Evolutionary conservation across 2,888 invertebrate species (phyloP).

Genomic region (Onchidella celtica): DNA sequence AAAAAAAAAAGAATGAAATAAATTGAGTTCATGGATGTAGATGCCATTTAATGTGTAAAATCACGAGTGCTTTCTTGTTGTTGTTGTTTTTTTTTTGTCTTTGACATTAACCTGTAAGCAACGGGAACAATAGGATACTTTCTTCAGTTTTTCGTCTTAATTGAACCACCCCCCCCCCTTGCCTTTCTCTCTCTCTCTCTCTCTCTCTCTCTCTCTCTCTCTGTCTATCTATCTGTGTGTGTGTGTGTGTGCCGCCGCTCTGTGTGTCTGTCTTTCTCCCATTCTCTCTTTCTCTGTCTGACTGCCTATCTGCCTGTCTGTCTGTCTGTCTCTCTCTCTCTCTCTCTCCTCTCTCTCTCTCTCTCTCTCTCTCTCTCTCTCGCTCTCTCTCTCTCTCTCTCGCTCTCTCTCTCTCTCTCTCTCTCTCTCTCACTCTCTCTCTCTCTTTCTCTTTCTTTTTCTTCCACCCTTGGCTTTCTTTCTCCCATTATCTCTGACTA

Average conservation of each 20-base stretch:
- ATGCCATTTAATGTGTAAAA: background rate
- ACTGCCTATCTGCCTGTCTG: background rate
- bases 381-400: too few species aligned
- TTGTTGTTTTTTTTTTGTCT: background rate
- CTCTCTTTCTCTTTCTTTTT: too few species aligned
- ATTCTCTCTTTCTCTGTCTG: background rate
- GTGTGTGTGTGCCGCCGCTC: background rate
- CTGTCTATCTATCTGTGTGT: background rate
- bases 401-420: too few species aligned
- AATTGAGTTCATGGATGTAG: background rate
- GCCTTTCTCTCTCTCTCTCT: background rate
- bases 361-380: too few species aligned
- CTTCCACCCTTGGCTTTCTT: too few species aligned
- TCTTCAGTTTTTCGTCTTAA: background rate
- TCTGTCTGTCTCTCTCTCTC: background rate
- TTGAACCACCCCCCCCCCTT: too few species aligned
- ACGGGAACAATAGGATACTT: background rate
- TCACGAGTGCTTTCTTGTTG: background rate
- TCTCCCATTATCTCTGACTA: too few species aligned
- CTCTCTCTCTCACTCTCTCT: too few species aligned
- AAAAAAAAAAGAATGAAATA: background rate
- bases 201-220: background rate
- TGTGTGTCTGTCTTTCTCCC: background rate
- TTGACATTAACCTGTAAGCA: background rate
- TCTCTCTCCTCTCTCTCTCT: background rate